A percentile compares a stretch with the other conserved stretches of the same genome.
These are phyloP conservation scores for Listrodromus nycthemerus DNA, from an alignment of 2,888 invertebrate genomes.

Conservation along the genomic window DNA sequence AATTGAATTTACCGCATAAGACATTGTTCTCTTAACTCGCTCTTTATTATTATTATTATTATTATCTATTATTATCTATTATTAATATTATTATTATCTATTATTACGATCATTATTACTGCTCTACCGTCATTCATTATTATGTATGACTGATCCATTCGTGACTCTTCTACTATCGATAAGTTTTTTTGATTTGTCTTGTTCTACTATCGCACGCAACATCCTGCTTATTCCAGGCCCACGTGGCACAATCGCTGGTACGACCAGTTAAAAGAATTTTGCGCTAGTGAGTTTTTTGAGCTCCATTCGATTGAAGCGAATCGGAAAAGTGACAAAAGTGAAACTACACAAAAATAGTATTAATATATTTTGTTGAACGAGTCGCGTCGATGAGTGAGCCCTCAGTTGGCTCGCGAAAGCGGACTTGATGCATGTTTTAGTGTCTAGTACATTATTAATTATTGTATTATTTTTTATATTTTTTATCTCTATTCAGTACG, in stretches of 20 bases:
- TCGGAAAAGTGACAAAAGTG: conserved; percentile 57
- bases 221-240: conserved; percentile 40
- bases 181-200: conserved; percentile 49
- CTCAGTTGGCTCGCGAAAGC: conserved; percentile 41
- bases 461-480: conserved; percentile 70
- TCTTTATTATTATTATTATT: conserved; percentile 67
- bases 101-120: conserved; percentile 65
- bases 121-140: conserved; percentile 46
- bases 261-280: conserved; percentile 30
- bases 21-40: conserved; percentile 71
- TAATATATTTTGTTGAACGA: conserved; percentile 82
- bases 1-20: conserved; percentile 72
- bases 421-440: conserved; percentile 81
- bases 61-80: conserved; percentile 62
- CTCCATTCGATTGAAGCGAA: conserved; percentile 45
- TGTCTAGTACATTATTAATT: conserved; percentile 78
- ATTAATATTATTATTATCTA: conserved; percentile 64
- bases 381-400: conserved; percentile 49
- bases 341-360: conserved; percentile 76
- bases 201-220: conserved; percentile 50
- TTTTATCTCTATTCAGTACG: conserved; percentile 68
- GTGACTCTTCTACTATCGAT: conserved; percentile 50
- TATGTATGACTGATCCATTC: conserved; percentile 54
- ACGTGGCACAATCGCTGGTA: conserved; percentile 12
- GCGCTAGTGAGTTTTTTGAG: conserved; percentile 28